phyloP scores from a whole-genome alignment of 1,140 invertebrate genomes.

The Caenorhabditis remanei region DNA sequence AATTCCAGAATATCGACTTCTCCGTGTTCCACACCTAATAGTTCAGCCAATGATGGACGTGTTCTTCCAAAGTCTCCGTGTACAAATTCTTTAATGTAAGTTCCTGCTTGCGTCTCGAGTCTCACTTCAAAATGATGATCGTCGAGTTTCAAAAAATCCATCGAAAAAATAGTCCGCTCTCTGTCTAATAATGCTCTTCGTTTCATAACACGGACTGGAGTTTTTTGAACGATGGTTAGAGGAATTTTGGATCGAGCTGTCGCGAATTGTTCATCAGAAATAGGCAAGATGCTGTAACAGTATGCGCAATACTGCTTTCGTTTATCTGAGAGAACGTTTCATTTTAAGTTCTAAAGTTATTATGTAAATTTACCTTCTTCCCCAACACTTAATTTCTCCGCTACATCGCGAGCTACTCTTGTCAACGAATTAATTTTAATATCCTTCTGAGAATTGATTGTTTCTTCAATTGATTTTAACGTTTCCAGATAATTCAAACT shows the following conservation, averaged over 20 bases:
- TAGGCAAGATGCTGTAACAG: conserved; percentile 71
- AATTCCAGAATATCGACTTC: conserved; percentile 80
- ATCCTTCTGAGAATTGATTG: conserved; percentile 65
- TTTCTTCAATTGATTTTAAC: conserved; percentile 49
- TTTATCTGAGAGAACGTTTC: conserved; percentile 70
- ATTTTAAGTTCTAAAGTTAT: background rate
- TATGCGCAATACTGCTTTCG: conserved; percentile 74
- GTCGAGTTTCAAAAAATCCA: conserved; percentile 69
- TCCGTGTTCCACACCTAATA: conserved; percentile 78
- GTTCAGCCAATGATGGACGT: conserved; percentile 78
- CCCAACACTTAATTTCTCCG: conserved; percentile 71
- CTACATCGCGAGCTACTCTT: conserved; percentile 67
- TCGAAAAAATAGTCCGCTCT: conserved; percentile 69
- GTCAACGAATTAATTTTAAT: conserved; percentile 68
- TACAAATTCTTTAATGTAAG: conserved; percentile 80
- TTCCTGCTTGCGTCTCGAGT: conserved; percentile 74
- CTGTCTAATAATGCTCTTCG: conserved; percentile 75
- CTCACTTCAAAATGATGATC: conserved; percentile 70
- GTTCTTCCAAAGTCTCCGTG: conserved; percentile 81
- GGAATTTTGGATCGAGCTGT: conserved; percentile 67
- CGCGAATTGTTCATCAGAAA: conserved; percentile 66
- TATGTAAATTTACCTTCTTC: conserved; percentile 63
- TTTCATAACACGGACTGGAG: conserved; percentile 76
- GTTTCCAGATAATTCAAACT: conserved; percentile 54
- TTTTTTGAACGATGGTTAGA: conserved; percentile 73